These are phyloP conservation scores for Eulemur albifrons DNA, from an alignment of 2,797 vertebrate species.

Conservation along the genomic window DNA sequence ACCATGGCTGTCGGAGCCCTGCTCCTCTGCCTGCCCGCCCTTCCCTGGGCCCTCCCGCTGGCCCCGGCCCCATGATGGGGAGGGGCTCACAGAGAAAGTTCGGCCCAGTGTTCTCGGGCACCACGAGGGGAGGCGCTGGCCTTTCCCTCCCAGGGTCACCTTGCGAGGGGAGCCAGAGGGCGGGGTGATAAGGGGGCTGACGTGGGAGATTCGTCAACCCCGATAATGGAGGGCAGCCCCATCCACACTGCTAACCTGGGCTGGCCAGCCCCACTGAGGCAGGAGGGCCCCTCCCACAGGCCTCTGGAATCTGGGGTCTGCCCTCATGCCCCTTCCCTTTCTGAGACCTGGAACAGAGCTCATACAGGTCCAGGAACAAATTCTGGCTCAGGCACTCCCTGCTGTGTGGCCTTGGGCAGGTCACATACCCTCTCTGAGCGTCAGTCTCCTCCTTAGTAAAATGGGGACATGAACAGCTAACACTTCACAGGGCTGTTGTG, in stretches of 20 bases:
- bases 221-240: slow-evolving; percentile 34
- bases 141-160: slow-evolving; percentile 78
- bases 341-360: background rate
- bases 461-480: background rate
- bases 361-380: background rate
- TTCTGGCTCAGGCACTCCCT: background rate
- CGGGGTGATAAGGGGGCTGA: slow-evolving; percentile 77
- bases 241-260: slow-evolving; percentile 34
- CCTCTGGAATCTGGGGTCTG: background rate
- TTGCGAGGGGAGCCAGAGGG: slow-evolving; percentile 73
- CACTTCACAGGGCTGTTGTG: background rate
- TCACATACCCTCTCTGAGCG: background rate
- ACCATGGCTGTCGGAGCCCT: background rate
- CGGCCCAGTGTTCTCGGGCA: background rate
- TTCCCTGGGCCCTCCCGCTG: background rate
- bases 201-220: slow-evolving; percentile 60
- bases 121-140: slow-evolving; percentile 5
- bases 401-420: background rate
- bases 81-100: background rate
- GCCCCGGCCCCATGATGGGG: background rate
- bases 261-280: slow-evolving; percentile 33
- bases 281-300: background rate
- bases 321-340: background rate
- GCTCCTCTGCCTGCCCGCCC: background rate
- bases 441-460: background rate